A percentile compares a stretch with the other conserved stretches of the same genome.
These are phyloP conservation scores for Pyrgus malvae DNA, from an alignment of 2,888 invertebrate genomes.

Conservation along the genomic window DNA sequence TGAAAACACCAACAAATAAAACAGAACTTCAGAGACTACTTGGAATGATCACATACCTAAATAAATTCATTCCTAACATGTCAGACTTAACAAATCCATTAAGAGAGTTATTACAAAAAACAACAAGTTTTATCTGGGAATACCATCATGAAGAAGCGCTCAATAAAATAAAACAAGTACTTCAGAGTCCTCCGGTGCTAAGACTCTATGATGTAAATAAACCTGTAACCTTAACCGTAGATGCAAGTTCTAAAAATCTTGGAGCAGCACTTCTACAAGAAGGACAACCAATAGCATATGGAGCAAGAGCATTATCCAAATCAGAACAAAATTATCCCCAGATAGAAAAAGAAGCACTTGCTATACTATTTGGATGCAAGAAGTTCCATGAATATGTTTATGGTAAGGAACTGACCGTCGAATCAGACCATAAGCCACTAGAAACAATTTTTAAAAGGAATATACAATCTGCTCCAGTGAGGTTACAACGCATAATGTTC, in stretches of 20 bases:
- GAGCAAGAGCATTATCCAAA: conserved; percentile 12
- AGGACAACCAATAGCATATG: conserved; percentile 28
- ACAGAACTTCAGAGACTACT: conserved; percentile 29
- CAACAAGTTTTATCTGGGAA: conserved; percentile 12
- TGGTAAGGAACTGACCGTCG: background rate
- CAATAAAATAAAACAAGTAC: background rate
- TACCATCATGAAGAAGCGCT: conserved; percentile 1
- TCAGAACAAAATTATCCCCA: background rate
- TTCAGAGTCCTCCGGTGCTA: background rate
- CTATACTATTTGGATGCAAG: background rate
- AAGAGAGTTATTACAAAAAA: conserved; percentile 16
- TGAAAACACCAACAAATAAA: conserved; percentile 31
- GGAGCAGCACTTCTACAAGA: conserved; percentile 29
- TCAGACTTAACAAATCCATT: conserved; percentile 21
- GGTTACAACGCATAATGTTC: too few relatives aligned
- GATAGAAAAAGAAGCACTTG: background rate
- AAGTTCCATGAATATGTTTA: background rate
- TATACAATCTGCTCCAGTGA: background rate
- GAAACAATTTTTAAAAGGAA: background rate
- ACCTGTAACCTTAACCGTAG: conserved; percentile 2
- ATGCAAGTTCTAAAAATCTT: background rate
- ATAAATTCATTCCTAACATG: conserved; percentile 26
- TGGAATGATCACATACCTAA: conserved; percentile 28
- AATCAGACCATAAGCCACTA: background rate
- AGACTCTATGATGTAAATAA: conserved; percentile 3